Conservation (phyloP, 2,888 invertebrate species). For the Phaonia tiefii region DNA sequence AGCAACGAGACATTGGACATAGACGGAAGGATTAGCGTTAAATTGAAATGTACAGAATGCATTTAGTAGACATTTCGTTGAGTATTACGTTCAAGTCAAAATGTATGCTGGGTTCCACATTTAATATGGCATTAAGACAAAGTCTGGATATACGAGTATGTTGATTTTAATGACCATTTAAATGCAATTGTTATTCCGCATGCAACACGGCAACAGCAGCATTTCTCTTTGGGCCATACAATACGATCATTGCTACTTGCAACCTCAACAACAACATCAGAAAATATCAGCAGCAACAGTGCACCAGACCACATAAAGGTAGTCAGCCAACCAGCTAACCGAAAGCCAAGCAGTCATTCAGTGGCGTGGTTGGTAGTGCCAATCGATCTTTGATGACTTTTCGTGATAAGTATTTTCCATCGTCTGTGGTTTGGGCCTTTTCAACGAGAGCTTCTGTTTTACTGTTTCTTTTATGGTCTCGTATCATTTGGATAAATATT, state of each 20-base stretch:
- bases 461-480: neutral
- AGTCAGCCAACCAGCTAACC: constrained; percentile 35
- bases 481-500: constrained; percentile 36
- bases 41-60: too few species aligned
- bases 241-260: constrained; percentile 17
- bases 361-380: constrained; percentile 71
- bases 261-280: constrained; percentile 33
- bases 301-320: constrained; percentile 12
- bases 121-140: constrained; percentile 44
- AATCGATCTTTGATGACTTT: constrained; percentile 77
- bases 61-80: too few species aligned
- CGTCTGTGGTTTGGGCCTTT: constrained; percentile 22
- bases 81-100: too few species aligned
- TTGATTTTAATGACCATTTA: constrained; percentile 61
- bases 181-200: constrained; percentile 63
- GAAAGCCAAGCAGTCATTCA: constrained; percentile 19
- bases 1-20: too few species aligned
- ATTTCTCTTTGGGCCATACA: constrained; percentile 65
- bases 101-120: constrained; percentile 52
- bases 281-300: constrained; percentile 50
- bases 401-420: constrained; percentile 72
- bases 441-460: constrained; percentile 42
- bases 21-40: too few species aligned
- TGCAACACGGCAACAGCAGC: constrained; percentile 61
- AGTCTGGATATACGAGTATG: constrained; percentile 18